Percentiles rank a stretch among this genome's conserved stretches.
Conservation (phyloP, 2,797 vertebrate species). For the Microctenopoma stevenorrisi region DNA sequence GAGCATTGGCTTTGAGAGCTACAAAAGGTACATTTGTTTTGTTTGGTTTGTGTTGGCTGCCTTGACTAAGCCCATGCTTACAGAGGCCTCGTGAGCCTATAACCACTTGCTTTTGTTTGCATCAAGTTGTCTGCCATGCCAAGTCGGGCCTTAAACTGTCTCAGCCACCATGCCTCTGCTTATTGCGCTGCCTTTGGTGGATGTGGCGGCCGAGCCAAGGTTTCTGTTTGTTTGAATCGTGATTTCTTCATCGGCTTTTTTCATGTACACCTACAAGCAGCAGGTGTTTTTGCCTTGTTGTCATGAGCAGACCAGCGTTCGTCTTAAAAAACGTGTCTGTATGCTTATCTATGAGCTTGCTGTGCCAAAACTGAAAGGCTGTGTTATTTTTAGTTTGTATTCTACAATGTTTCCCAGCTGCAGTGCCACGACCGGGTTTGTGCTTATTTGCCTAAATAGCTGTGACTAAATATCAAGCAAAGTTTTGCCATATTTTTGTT, state of each 20-base stretch:
- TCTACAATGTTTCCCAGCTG: neutral
- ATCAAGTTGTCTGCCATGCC: conserved; percentile 7
- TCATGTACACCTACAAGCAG: neutral
- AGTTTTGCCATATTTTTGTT: no score
- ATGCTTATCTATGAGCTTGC: neutral
- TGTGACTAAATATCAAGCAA: neutral
- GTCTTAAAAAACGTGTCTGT: neutral
- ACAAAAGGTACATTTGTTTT: neutral
- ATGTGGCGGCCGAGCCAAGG: conserved; percentile 18
- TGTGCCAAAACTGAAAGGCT: neutral
- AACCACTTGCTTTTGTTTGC: conserved; percentile 4
- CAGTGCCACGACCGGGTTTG: neutral
- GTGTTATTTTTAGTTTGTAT: neutral
- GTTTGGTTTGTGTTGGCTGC: neutral
- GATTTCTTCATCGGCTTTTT: neutral
- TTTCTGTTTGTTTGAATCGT: neutral
- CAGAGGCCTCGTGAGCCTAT: neutral
- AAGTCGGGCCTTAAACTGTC: neutral
- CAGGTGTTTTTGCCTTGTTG: neutral
- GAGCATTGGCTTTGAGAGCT: neutral
- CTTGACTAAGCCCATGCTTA: neutral
- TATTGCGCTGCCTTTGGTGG: conserved; percentile 6
- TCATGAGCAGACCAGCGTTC: no score
- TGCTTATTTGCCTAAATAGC: neutral
- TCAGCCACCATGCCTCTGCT: conserved; percentile 7